Percentiles rank a stretch among this genome's conserved stretches.
These are phyloP conservation scores for Dolichopus griseipennis DNA, from an alignment of 2,888 invertebrate genomes.

Conservation along the genomic window DNA sequence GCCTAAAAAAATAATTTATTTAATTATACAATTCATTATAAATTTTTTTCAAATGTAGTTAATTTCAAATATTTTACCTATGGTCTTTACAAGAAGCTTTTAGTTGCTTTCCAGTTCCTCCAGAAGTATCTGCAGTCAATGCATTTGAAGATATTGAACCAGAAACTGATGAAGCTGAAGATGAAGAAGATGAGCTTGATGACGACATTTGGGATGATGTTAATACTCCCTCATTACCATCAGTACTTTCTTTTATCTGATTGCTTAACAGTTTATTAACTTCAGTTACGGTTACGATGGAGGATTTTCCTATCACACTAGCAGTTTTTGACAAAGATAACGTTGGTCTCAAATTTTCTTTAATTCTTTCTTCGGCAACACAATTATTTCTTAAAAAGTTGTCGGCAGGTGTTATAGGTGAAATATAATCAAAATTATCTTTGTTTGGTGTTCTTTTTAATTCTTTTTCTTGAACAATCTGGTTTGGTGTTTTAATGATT, in stretches of 20 bases:
- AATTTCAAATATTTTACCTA: constrained; percentile 23
- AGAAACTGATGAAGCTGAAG: constrained; percentile 34
- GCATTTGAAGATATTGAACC: constrained; percentile 24
- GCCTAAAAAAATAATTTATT: constrained; percentile 25
- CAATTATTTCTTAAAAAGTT: constrained; percentile 19
- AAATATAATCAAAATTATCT: not conserved
- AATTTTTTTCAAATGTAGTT: constrained; percentile 21
- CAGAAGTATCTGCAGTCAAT: constrained; percentile 16
- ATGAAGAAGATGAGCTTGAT: constrained; percentile 32
- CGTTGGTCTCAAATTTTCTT: constrained; percentile 3
- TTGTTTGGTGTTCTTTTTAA: not conserved
- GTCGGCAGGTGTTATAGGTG: not conserved
- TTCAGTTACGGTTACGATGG: constrained; percentile 7
- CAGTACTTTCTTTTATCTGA: constrained; percentile 11
- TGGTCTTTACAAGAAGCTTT: constrained; percentile 21
- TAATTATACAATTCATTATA: constrained; percentile 28
- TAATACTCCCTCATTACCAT: constrained; percentile 18
- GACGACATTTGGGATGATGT: constrained; percentile 31
- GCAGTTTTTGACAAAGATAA: not conserved
- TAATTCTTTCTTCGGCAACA: constrained; percentile 16
- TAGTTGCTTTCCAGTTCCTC: constrained; percentile 15
- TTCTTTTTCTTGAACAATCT: not conserved
- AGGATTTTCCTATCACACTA: not conserved
- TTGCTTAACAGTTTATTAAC: constrained; percentile 9
- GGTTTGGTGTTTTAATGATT: not conserved